Evolutionary conservation across 2,888 invertebrate species (phyloP), one percentile per base, ranked within the genome.

Genomic region (Aromia moschata): DNA sequence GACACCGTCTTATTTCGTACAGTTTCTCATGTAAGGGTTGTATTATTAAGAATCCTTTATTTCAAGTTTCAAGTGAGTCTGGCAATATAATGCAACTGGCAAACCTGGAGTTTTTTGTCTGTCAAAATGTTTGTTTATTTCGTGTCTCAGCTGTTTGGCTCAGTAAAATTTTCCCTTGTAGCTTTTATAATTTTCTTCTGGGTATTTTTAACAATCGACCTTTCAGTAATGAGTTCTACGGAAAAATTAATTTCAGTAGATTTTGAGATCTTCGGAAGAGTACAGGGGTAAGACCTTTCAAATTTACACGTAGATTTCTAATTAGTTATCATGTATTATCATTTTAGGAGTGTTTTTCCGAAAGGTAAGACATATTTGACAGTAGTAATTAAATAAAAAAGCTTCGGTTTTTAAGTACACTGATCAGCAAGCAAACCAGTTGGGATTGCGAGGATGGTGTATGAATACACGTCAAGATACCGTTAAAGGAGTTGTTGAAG

Each of bases 371-470:
- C 14, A 31, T 43, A 14, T 49, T 17, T 37, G 3, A 18, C 45
- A 10, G 14, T 18, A 43, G 38, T 30, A 14, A 20, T 33, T 31
- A 37, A 56, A 30, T 71, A 60, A 41, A 41, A 38, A n/a, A 45
- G 11, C 7, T 15, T 18, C 18, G 15, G 51, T 16, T 25, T 76
- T 79, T 3, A 75, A 91, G 90, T 85, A 84, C 64, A 91, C 91
- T 0, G 85, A 88, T 74, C 80, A 84, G 58, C 84, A 88, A 77
- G 88, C 87, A 0, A 84, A 84, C 20, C 85, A 84, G 70, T 79
- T 90, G 15, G 85, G 85, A 1, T 71, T 91, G 1, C 84, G 82
- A 60, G 92, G 91, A 9, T 91, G 90, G 89, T 90, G 90, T 72
- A 87, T 84, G 83, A 91, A 91, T 72, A 91, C 91, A 0, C 70